phyloP scores from a whole-genome alignment of 2,797 vertebrate species.

The Adrianichthys oophorus region DNA sequence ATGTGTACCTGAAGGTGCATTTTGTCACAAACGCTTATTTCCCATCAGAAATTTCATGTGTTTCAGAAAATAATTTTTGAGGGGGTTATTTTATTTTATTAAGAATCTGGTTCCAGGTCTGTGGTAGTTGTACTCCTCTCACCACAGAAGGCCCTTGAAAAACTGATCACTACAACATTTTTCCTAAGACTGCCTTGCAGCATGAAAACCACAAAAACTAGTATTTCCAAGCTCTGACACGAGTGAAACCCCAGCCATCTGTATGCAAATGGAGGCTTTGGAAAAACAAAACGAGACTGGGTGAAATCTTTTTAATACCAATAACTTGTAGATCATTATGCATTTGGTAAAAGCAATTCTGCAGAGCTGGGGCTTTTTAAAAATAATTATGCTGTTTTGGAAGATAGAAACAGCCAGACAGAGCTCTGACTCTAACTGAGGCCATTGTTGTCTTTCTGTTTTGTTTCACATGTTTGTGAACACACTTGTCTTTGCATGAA shows the following conservation, averaged over 20 bases:
- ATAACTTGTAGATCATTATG: slow-evolving; percentile 61
- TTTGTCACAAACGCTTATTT: not conserved
- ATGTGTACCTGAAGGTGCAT: not conserved
- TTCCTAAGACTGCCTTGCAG: slow-evolving; percentile 55
- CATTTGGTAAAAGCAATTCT: slow-evolving; percentile 64
- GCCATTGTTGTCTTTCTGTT: slow-evolving; percentile 39
- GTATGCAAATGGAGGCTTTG: slow-evolving; percentile 60
- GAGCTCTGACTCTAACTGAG: slow-evolving; percentile 24
- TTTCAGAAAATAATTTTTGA: slow-evolving; percentile 22
- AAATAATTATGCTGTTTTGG: slow-evolving; percentile 71
- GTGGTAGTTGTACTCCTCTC: slow-evolving; percentile 44
- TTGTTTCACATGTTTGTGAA: slow-evolving; percentile 40
- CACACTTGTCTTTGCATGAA: slow-evolving; percentile 15
- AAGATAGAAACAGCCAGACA: slow-evolving; percentile 52
- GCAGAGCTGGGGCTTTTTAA: slow-evolving; percentile 62
- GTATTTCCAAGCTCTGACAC: slow-evolving; percentile 62
- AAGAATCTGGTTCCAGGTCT: slow-evolving; percentile 41
- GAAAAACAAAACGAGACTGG: slow-evolving; percentile 39
- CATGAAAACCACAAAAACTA: slow-evolving; percentile 67
- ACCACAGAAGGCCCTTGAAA: slow-evolving; percentile 60
- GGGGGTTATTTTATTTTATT: slow-evolving; percentile 33
- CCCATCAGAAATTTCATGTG: not conserved
- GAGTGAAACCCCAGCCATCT: slow-evolving; percentile 67
- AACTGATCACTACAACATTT: slow-evolving; percentile 60
- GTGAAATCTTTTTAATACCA: slow-evolving; percentile 67